These are phyloP conservation scores for Neopelma chrysocephalum DNA, from an alignment of 2,797 vertebrate species.

Conservation along the genomic window DNA sequence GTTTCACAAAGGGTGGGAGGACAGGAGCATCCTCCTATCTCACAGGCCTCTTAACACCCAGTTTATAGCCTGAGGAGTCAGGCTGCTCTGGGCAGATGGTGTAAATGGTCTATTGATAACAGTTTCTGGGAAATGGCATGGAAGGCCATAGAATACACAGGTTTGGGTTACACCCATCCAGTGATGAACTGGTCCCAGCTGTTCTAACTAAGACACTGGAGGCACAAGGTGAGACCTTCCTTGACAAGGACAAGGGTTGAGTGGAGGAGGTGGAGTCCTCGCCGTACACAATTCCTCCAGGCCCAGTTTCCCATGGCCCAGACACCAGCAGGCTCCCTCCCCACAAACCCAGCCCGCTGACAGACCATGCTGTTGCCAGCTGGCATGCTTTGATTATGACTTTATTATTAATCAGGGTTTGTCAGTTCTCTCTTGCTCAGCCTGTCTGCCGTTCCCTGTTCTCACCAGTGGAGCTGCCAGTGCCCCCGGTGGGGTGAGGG, in stretches of 20 bases:
- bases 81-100: no score
- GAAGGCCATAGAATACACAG: no score
- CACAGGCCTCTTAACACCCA: no score
- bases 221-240: neutral
- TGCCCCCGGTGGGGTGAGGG: neutral
- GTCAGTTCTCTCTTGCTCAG: neutral
- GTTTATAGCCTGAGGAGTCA: no score
- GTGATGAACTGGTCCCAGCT: no score
- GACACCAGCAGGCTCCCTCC: neutral
- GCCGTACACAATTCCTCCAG: neutral
- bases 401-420: constrained; percentile 32
- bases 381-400: neutral
- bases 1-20: no score
- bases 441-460: neutral
- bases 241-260: neutral
- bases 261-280: neutral
- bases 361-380: constrained; percentile 1
- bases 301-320: neutral
- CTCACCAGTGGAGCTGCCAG: neutral
- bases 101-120: no score
- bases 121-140: no score
- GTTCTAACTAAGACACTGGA: neutral
- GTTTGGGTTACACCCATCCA: no score
- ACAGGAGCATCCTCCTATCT: no score
- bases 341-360: neutral